Base-by-base conservation (phyloP, 37 sponge, comb jelly and placozoan species). In the Halisarca cf. caerulea region DNA sequence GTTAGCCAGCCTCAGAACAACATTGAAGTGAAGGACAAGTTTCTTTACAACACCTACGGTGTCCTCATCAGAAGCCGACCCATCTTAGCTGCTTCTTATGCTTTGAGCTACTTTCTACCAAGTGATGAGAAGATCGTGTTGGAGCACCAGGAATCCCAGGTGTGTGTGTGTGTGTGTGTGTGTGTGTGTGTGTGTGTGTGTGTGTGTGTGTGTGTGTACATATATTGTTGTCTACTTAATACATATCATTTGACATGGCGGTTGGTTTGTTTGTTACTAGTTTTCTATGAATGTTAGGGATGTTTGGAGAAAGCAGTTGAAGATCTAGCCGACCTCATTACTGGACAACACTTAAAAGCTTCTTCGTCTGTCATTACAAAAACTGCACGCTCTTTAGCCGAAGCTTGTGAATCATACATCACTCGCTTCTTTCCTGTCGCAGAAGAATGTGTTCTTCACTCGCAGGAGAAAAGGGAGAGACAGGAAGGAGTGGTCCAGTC, bases 221-320 rank as follows among this genome's bases (percentile, higher is more conserved):
- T n/a, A n/a, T n/a, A n/a, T n/a, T n/a, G n/a, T n/a, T n/a, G n/a
- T n/a, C n/a, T n/a, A n/a, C n/a, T n/a, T n/a, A n/a, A n/a, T n/a
- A n/a, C n/a, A n/a, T n/a, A n/a, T n/a, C n/a, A n/a, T n/a, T n/a
- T n/a, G n/a, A n/a, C n/a, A n/a, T n/a, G n/a, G n/a, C n/a, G n/a
- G n/a, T n/a, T n/a, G n/a, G n/a, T n/a, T n/a, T 53, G 15, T 23
- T 3, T 0, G 21, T 0, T 0, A 27, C 60, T 30, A 1, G 51
- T 51, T n/a, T 83, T 83, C 57, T 42, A 34, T 66, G 27, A 59
- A 4, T 8, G 23, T 68, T 80, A 94, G 94, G 89, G 80, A 2
- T 71, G 85, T 11, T 43, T 95, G 57, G 96, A 95, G 74, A 91
- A 81, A 55, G 82, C 64, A 1, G 91, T 89, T 5, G 96, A 95